These are phyloP conservation scores for Bradypodion ventrale DNA, from an alignment of 2,797 vertebrate species.

Conservation along the genomic window DNA sequence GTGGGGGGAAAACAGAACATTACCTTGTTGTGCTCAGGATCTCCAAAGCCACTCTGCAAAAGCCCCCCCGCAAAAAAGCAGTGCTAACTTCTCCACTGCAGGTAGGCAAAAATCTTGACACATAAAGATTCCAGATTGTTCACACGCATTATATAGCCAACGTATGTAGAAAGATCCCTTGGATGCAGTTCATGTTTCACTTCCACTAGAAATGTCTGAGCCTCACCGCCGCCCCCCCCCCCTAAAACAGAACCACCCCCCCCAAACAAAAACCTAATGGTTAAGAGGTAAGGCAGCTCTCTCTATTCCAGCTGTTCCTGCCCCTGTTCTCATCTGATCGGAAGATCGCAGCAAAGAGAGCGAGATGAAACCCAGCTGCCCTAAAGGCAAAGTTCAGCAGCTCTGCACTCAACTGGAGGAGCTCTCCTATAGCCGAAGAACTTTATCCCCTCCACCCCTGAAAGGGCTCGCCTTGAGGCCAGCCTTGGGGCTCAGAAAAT, in stretches of 20 bases:
- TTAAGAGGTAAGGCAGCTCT: background rate
- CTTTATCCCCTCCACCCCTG: conserved; percentile 63
- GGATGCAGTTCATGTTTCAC: no score
- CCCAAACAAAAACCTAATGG: background rate
- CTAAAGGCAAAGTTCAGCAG: conserved; percentile 63
- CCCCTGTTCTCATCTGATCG: background rate
- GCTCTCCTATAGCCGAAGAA: conserved; percentile 38
- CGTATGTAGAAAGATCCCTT: no score
- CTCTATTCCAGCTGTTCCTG: background rate
- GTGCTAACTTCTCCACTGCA: background rate
- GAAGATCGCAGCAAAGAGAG: background rate
- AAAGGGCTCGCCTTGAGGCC: conserved; percentile 65
- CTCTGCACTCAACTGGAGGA: background rate
- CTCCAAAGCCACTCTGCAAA: background rate
- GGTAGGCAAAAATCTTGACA: background rate
- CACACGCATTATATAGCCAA: background rate
- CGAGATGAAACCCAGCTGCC: conserved; percentile 13
- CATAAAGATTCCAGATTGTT: background rate
- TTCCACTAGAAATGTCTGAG: no score
- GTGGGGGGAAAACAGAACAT: background rate
- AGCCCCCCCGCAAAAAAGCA: background rate
- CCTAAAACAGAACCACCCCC: no score
- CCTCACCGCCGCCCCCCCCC: no score
- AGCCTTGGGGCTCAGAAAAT: conserved; percentile 51
- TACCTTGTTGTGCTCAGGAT: conserved; percentile 43